These are phyloP conservation scores for Rhodophaea formosa DNA, from an alignment of 2,888 invertebrate species.

Conservation along the genomic window DNA sequence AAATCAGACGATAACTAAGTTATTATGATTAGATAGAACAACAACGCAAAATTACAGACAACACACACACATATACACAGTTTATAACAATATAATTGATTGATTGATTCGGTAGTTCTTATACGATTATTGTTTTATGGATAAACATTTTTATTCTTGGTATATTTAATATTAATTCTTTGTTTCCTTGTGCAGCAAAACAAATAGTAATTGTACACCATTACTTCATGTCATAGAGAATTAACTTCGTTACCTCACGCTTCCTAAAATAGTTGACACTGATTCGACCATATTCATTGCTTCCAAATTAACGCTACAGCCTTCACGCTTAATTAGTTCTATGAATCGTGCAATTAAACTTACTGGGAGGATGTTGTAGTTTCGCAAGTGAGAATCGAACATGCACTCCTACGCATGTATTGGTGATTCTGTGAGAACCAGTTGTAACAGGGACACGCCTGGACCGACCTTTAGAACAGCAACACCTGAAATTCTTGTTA, in stretches of 20 bases:
- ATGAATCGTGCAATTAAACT: slow-evolving; percentile 61
- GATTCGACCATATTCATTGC: slow-evolving; percentile 10
- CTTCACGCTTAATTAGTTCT: slow-evolving; percentile 66
- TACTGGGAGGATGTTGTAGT: slow-evolving; percentile 46
- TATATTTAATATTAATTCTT: no score
- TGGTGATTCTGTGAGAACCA: slow-evolving; percentile 34
- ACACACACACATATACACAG: no score
- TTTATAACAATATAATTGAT: no score
- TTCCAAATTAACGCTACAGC: slow-evolving; percentile 34
- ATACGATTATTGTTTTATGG: no score
- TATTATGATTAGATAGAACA: no score
- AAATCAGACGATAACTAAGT: no score
- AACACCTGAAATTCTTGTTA: slow-evolving; percentile 39
- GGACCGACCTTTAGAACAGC: slow-evolving; percentile 36
- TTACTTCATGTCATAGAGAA: no score
- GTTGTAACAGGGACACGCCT: slow-evolving; percentile 38
- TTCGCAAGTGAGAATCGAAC: slow-evolving; percentile 39
- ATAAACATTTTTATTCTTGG: no score
- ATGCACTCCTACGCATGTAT: slow-evolving; percentile 29
- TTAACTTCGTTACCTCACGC: neutral
- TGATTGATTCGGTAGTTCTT: no score
- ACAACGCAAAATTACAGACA: no score
- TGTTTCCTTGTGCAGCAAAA: no score
- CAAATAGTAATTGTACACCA: no score
- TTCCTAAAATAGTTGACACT: slow-evolving; percentile 13